Evolutionary conservation across 2,888 invertebrate species (phyloP).

Genomic region (Gymnosoma rotundatum): DNA sequence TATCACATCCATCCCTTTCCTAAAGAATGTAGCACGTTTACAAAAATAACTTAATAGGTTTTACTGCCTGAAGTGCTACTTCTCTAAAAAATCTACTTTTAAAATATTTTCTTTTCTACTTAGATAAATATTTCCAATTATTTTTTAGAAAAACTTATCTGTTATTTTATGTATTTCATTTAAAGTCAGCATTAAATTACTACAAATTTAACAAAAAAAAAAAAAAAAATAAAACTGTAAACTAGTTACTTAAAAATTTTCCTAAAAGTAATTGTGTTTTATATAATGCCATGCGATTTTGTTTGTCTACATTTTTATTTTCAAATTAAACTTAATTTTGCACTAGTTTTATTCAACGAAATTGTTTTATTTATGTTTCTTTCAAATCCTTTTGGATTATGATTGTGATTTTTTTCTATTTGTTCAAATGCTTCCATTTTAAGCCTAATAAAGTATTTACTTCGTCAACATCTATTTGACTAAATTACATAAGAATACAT

Average conservation of each 20-base stretch:
- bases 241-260: background rate
- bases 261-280: background rate
- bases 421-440: slow-evolving; percentile 64
- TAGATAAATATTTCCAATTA: too few species aligned
- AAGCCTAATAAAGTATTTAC: slow-evolving; percentile 71
- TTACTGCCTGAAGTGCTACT: too few species aligned
- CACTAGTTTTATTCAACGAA: slow-evolving; percentile 43
- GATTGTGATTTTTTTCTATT: slow-evolving; percentile 54
- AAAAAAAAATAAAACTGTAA: background rate
- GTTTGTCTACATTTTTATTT: slow-evolving; percentile 4
- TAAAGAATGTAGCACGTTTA: too few species aligned
- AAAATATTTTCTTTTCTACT: too few species aligned
- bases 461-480: slow-evolving; percentile 65
- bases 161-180: too few species aligned
- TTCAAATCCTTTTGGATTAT: slow-evolving; percentile 44
- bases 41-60: too few species aligned
- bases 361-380: slow-evolving; percentile 65
- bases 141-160: too few species aligned
- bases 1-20: too few species aligned
- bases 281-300: background rate
- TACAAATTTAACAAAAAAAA: background rate
- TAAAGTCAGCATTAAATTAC: too few species aligned
- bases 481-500: slow-evolving; percentile 48
- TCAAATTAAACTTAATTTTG: slow-evolving; percentile 24
- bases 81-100: too few species aligned